Conservation (phyloP, 2,797 vertebrate species). For the Monodelphis domestica region DNA sequence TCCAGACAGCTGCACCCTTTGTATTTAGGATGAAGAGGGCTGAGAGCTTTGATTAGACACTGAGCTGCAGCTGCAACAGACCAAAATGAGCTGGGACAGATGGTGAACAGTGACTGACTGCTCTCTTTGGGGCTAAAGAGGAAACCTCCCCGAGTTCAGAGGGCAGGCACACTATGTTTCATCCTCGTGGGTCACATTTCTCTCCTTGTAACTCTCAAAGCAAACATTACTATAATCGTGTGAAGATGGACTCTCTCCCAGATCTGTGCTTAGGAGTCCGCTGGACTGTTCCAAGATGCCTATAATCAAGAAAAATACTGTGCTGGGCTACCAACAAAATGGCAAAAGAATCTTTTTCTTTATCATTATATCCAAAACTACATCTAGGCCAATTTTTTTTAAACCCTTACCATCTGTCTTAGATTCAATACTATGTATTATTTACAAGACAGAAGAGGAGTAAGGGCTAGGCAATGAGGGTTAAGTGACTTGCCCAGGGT, state of each 20-base stretch:
- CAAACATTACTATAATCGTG: background rate
- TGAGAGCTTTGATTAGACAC: constrained; percentile 83
- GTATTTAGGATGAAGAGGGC: constrained; percentile 84
- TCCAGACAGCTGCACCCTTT: constrained; percentile 81
- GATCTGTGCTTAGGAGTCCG: background rate
- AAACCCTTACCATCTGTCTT: too few species aligned
- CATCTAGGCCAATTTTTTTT: background rate
- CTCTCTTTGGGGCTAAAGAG: constrained; percentile 83
- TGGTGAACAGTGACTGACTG: constrained; percentile 86
- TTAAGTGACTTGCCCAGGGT: too few species aligned
- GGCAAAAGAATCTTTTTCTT: background rate
- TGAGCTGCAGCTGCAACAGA: constrained; percentile 85
- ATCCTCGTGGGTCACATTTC: background rate
- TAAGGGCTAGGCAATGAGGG: too few species aligned
- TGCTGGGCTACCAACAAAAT: background rate
- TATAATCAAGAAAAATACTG: background rate
- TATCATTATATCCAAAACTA: background rate
- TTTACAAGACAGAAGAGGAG: too few species aligned
- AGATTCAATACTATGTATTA: too few species aligned
- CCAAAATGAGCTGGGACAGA: constrained; percentile 87
- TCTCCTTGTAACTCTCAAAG: background rate
- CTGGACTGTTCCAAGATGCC: background rate
- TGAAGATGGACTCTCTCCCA: background rate
- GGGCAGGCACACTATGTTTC: constrained; percentile 11
- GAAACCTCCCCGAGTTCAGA: constrained; percentile 30